These are phyloP conservation scores for Toxotes chatareus DNA, from an alignment of 2,113 vertebrate genomes.

Conservation along the genomic window DNA sequence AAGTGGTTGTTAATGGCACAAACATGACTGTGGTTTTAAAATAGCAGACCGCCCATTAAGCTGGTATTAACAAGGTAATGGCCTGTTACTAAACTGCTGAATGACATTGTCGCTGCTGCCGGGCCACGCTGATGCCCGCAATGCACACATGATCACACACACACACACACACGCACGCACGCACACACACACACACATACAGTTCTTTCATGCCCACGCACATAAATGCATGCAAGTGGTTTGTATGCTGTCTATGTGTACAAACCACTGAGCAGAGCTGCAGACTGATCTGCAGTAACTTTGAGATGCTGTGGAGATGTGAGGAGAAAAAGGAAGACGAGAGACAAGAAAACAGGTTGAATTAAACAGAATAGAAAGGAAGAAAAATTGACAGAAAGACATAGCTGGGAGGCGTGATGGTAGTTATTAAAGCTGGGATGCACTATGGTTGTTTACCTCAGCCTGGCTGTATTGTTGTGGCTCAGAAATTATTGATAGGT, in stretches of 20 bases:
- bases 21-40: constrained; percentile 86
- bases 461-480: constrained; percentile 62
- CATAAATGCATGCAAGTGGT: neutral
- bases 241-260: neutral
- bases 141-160: constrained; percentile 42
- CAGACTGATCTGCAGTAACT: constrained; percentile 35
- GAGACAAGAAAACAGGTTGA: constrained; percentile 32
- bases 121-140: constrained; percentile 49
- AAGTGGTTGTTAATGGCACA: constrained; percentile 86
- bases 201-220: constrained; percentile 10
- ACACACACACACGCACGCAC: constrained; percentile 18
- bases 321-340: constrained; percentile 24
- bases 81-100: constrained; percentile 88
- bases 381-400: constrained; percentile 51
- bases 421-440: constrained; percentile 77
- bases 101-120: constrained; percentile 78
- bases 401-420: constrained; percentile 71
- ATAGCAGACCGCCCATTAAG: constrained; percentile 88
- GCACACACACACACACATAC: constrained; percentile 17
- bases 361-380: constrained; percentile 42
- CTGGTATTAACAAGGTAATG: constrained; percentile 90
- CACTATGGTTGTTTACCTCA: constrained; percentile 72
- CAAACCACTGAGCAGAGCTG: constrained; percentile 4
- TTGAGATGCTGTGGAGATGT: constrained; percentile 22
- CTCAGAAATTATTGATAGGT: constrained; percentile 77